Conservation (phyloP, 2,113 vertebrate genomes). For the Pollachius pollachius region DNA sequence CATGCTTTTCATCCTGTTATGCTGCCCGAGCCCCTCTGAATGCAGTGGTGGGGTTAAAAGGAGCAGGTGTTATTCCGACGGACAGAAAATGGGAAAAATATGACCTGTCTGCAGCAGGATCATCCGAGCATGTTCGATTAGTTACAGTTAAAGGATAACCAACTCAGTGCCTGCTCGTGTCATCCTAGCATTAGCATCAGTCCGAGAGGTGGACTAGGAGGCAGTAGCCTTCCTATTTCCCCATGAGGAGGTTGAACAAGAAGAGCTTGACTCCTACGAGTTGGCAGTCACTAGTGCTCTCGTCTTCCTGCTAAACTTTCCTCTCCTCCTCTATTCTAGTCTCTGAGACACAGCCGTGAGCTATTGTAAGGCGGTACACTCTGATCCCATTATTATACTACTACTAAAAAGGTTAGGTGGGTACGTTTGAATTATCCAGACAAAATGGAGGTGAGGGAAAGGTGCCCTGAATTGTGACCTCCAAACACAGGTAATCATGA, state of each 20-base stretch:
- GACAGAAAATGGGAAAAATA: conserved; percentile 51
- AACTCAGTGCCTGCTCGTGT: not conserved
- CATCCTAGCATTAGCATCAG: too few relatives aligned
- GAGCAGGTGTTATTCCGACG: conserved; percentile 27
- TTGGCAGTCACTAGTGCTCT: too few relatives aligned
- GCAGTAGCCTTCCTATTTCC: too few relatives aligned
- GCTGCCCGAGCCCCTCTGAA: conserved; percentile 40
- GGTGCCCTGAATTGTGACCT: conserved; percentile 50
- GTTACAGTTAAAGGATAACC: conserved; percentile 40
- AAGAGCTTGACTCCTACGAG: too few relatives aligned
- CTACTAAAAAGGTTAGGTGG: conserved; percentile 15
- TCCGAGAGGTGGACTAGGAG: too few relatives aligned
- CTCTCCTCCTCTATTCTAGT: too few relatives aligned
- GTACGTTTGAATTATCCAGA: conserved; percentile 33
- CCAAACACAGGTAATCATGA: conserved; percentile 31
- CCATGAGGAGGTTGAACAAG: too few relatives aligned
- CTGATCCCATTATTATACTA: conserved; percentile 7
- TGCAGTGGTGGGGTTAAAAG: conserved; percentile 7
- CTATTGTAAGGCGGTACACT: conserved; percentile 13
- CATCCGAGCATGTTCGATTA: conserved; percentile 48
- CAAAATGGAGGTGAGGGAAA: conserved; percentile 48
- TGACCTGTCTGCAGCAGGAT: conserved; percentile 26
- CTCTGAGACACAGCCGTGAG: conserved; percentile 1
- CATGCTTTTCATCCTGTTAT: conserved; percentile 58
- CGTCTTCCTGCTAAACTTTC: too few relatives aligned